Conservation (phyloP, 2,888 invertebrate species). For the Plebejus melissa region DNA sequence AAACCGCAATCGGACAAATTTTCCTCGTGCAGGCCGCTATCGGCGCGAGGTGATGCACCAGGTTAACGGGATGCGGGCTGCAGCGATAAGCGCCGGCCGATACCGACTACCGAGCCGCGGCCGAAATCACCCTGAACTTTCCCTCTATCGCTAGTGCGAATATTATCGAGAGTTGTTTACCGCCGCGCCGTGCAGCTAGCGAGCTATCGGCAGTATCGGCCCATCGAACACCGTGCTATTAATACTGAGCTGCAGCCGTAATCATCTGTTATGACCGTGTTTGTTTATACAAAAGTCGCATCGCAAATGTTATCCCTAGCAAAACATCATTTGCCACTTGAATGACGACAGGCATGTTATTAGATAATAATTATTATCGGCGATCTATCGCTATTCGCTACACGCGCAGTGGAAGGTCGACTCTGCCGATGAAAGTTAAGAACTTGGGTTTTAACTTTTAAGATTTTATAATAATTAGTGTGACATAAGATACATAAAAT, state of each 20-base stretch:
- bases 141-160: background rate
- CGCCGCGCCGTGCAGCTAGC: background rate
- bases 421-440: background rate
- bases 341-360: background rate
- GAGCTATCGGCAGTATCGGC: background rate
- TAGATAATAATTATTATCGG: background rate
- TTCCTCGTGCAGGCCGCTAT: background rate
- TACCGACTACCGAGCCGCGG: background rate
- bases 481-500: too few relatives aligned
- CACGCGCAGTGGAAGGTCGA: background rate
- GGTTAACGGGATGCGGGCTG: background rate
- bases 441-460: too few relatives aligned
- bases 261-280: background rate
- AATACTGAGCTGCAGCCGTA: background rate
- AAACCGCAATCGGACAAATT: background rate
- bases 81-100: background rate
- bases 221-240: background rate
- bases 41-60: slow-evolving; percentile 7
- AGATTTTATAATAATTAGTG: too few relatives aligned
- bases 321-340: background rate
- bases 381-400: background rate
- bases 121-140: slow-evolving; percentile 1
- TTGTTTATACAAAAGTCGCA: background rate
- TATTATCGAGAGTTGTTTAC: slow-evolving; percentile 6
- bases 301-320: background rate